Evolutionary conservation across 2,113 vertebrate genomes (phyloP).

Genomic region (Herpailurus yagouaroundi): DNA sequence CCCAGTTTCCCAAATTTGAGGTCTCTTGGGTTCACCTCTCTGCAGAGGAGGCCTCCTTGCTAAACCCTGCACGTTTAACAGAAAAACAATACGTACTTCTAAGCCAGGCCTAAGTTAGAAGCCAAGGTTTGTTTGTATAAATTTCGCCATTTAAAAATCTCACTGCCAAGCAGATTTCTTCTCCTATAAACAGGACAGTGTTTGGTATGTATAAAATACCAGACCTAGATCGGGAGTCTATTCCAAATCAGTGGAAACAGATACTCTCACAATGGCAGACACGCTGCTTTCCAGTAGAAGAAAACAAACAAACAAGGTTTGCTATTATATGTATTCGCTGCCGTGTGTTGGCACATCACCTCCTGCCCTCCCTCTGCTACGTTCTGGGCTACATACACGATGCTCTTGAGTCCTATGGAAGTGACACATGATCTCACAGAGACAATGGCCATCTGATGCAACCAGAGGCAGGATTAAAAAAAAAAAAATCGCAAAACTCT

Average conservation of each 20-base stretch:
- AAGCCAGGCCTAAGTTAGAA: background rate
- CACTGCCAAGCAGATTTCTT: background rate
- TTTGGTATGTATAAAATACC: constrained; percentile 6
- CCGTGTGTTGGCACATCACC: background rate
- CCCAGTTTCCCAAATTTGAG: background rate
- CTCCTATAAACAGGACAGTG: background rate
- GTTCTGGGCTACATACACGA: background rate
- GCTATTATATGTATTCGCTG: background rate
- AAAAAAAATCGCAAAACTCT: background rate
- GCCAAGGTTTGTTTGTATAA: background rate
- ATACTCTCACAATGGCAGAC: background rate
- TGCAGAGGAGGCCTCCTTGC: background rate
- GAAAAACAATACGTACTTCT: background rate
- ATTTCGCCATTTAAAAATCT: constrained; percentile 44
- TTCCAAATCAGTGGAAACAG: background rate
- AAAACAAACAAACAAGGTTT: background rate
- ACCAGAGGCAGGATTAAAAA: background rate
- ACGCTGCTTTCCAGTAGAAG: background rate
- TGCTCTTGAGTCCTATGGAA: background rate
- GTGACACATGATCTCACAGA: background rate
- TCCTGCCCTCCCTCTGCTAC: background rate
- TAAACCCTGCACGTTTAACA: background rate
- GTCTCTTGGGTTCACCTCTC: background rate
- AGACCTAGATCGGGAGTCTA: background rate
- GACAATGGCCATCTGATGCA: background rate